Conservation (phyloP, 2,797 vertebrate species). For the Notolepis coatsorum region DNA sequence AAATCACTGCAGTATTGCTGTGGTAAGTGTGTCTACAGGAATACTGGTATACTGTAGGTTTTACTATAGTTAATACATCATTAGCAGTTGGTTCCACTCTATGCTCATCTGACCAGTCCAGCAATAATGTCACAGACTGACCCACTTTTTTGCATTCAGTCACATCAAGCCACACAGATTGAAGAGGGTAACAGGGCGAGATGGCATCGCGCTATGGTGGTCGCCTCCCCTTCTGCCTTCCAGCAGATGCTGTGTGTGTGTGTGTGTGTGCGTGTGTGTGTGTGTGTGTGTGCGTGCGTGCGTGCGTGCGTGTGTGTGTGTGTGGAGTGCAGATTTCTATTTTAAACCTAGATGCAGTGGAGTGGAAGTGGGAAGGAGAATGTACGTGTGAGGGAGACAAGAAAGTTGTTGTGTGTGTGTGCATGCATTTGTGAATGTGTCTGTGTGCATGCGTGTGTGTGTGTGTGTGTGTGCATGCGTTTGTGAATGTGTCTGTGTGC, state of each 20-base stretch:
- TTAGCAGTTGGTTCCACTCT: slow-evolving; percentile 11
- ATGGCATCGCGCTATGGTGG: slow-evolving; percentile 52
- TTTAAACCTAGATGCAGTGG: slow-evolving; percentile 43
- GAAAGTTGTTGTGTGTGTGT: too few relatives aligned
- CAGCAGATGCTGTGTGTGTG: too few relatives aligned
- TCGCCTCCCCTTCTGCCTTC: slow-evolving; percentile 31
- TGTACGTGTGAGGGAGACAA: too few relatives aligned
- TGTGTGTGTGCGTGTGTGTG: not conserved
- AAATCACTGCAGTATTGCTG: too few relatives aligned
- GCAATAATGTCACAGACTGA: slow-evolving; percentile 60
- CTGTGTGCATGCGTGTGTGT: slow-evolving; percentile 14
- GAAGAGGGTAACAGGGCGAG: slow-evolving; percentile 58
- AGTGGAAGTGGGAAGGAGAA: too few relatives aligned
- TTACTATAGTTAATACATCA: too few relatives aligned
- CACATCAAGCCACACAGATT: slow-evolving; percentile 23
- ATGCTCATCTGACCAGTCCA: slow-evolving; percentile 8
- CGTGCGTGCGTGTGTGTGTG: slow-evolving; percentile 8
- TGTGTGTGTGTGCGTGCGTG: not conserved
- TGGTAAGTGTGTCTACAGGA: too few relatives aligned
- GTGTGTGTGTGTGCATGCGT: slow-evolving; percentile 19
- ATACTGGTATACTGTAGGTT: too few relatives aligned
- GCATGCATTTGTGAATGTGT: not conserved
- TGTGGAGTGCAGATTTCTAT: slow-evolving; percentile 53
- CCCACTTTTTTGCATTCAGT: slow-evolving; percentile 61
- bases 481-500: slow-evolving; percentile 11